A percentile compares a stretch with the other conserved stretches of the same genome.
Evolutionary conservation across 2,888 invertebrate genomes (phyloP).

Genomic region (Apamea crenata): DNA sequence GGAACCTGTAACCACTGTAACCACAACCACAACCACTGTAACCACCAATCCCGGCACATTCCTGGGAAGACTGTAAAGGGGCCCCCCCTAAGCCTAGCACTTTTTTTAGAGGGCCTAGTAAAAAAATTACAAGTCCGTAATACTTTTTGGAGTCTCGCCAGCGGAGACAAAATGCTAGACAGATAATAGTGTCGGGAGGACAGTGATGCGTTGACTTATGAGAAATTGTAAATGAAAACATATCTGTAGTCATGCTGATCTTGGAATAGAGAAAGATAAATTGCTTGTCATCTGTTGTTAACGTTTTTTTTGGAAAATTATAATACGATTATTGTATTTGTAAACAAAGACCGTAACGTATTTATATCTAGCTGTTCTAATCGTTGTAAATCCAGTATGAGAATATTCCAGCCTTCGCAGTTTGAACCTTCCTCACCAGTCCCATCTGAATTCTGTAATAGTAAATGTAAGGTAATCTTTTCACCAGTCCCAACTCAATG

Average conservation of each 20-base stretch:
- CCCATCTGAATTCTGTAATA: background rate
- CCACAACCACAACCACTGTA: no score
- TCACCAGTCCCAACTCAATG: no score
- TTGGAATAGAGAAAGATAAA: background rate
- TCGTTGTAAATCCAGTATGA: background rate
- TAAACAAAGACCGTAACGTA: background rate
- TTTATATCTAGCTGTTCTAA: background rate
- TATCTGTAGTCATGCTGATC: constrained; percentile 30
- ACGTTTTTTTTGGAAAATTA: background rate
- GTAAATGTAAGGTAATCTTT: no score
- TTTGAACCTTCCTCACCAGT: background rate
- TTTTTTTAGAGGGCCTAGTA: constrained; percentile 19
- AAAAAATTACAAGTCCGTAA: constrained; percentile 74
- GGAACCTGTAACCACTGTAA: no score
- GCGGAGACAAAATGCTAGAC: constrained; percentile 64
- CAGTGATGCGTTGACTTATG: constrained; percentile 67
- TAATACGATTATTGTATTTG: background rate
- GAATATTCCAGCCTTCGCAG: background rate
- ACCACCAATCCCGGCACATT: no score
- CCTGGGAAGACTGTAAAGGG: no score
- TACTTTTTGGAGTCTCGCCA: constrained; percentile 74
- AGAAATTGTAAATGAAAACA: constrained; percentile 56
- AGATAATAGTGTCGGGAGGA: constrained; percentile 68
- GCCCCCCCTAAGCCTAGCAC: no score
- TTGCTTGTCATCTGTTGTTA: constrained; percentile 5